Evolutionary conservation across 2,113 vertebrate genomes (phyloP).

Genomic region (Leptobrachium ailaonicum): DNA sequence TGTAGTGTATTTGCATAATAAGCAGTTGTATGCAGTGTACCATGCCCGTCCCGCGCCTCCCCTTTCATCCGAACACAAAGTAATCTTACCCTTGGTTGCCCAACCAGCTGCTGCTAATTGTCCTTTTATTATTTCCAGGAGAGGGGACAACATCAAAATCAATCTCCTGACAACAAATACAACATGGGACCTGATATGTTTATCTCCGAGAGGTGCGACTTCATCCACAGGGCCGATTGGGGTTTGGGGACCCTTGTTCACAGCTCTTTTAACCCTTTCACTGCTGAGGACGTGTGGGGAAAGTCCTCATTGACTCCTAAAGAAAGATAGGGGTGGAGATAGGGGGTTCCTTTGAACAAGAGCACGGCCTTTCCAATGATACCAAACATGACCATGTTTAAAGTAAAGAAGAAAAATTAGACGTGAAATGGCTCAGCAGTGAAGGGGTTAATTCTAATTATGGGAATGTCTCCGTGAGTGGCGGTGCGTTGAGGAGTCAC

Average conservation of each 20-base stretch:
- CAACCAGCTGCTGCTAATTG: constrained; percentile 36
- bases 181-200: neutral
- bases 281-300: no score
- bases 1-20: constrained; percentile 26
- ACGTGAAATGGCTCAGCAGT: no score
- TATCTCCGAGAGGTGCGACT: neutral
- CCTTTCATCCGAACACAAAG: constrained; percentile 4
- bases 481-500: no score
- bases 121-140: constrained; percentile 5
- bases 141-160: neutral
- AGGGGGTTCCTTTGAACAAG: no score
- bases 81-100: constrained; percentile 22
- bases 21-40: neutral
- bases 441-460: no score
- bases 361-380: no score
- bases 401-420: no score
- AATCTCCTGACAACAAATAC: constrained; percentile 10
- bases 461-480: no score
- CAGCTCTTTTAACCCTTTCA: no score
- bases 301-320: no score
- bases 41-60: neutral
- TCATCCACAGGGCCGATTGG: neutral
- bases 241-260: neutral
- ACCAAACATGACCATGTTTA: no score
- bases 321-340: no score